Evolutionary conservation across 2,797 vertebrate genomes (phyloP).

Genomic region (Mormyrus proboscirostris): DNA sequence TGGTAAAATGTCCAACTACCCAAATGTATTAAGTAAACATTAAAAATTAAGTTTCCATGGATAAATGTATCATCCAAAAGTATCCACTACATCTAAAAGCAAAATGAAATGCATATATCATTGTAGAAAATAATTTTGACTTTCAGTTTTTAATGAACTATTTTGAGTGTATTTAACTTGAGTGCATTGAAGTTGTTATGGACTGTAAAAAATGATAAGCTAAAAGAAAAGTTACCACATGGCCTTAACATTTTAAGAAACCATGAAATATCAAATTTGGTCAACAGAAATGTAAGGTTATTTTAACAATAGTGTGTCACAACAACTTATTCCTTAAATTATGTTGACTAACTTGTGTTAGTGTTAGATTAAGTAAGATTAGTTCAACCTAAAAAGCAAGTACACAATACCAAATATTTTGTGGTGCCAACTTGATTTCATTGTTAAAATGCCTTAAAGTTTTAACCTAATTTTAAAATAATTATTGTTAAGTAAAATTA

Average conservation of each 20-base stretch:
- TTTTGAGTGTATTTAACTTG: background rate
- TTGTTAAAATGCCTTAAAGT: background rate
- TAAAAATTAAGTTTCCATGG: background rate
- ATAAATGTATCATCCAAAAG: background rate
- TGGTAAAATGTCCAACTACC: background rate
- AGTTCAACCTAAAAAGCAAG: background rate
- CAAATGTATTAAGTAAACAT: background rate
- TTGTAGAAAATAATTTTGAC: background rate
- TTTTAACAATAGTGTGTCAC: background rate
- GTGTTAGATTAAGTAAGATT: background rate
- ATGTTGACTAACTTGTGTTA: background rate
- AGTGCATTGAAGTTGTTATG: background rate
- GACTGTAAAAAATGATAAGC: background rate
- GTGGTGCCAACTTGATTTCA: background rate
- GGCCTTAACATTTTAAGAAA: background rate
- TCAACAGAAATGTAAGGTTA: background rate
- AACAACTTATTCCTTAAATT: background rate
- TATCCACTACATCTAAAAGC: background rate
- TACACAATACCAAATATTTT: background rate
- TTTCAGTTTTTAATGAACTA: background rate
- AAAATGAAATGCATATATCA: background rate
- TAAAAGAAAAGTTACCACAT: background rate
- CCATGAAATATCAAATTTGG: background rate
- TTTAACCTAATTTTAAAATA: background rate
- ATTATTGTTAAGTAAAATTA: background rate